A percentile compares a stretch with the other conserved stretches of the same genome.
phyloP scores from a whole-genome alignment of 2,888 invertebrate genomes.

The Palloptera scutellata region DNA sequence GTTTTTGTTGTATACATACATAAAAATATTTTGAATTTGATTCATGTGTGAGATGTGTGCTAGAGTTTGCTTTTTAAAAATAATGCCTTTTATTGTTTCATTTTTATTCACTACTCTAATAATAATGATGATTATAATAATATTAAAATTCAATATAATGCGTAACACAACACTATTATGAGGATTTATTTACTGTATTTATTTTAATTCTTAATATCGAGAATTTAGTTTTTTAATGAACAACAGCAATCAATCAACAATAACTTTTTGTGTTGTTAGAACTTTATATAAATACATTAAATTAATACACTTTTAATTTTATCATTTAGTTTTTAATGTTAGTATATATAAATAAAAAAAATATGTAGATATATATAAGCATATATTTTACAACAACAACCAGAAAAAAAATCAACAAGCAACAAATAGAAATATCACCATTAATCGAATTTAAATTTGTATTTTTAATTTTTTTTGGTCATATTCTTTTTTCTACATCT shows the following conservation, averaged over 20 bases:
- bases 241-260: not conserved
- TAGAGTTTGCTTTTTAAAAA: too few species aligned
- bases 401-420: slow-evolving; percentile 15
- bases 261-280: too few species aligned
- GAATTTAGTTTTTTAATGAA: slow-evolving; percentile 5
- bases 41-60: too few species aligned
- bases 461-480: slow-evolving; percentile 14
- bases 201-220: slow-evolving; percentile 11
- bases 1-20: too few species aligned
- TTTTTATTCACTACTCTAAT: not conserved
- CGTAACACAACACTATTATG: not conserved
- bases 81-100: too few species aligned
- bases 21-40: too few species aligned
- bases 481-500: not conserved
- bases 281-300: not conserved
- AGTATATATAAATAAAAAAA: slow-evolving; percentile 36
- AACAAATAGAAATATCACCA: slow-evolving; percentile 29
- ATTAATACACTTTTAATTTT: slow-evolving; percentile 29
- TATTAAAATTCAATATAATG: too few species aligned
- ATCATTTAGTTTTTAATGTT: slow-evolving; percentile 27
- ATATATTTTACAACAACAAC: slow-evolving; percentile 15
- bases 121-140: slow-evolving; percentile 1
- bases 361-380: slow-evolving; percentile 24
- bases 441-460: slow-evolving; percentile 30
- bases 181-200: slow-evolving; percentile 18